A percentile compares a stretch with the other conserved stretches of the same genome.
phyloP scores from a whole-genome alignment of 2,113 vertebrate genomes.

The Menidia beryllina region DNA sequence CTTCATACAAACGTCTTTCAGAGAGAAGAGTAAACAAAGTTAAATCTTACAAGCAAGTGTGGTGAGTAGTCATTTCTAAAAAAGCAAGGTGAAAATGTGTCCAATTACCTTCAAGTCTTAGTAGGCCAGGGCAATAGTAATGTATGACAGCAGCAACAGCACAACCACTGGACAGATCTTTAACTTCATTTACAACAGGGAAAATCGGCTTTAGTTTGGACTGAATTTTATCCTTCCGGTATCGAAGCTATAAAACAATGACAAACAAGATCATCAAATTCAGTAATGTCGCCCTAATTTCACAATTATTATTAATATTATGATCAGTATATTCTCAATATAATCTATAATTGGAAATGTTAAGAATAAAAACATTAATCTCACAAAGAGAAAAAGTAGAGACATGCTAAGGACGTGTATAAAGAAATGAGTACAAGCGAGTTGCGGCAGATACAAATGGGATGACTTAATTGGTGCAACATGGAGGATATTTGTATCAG shows the following conservation, averaged over 20 bases:
- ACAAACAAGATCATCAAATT: conserved; percentile 25
- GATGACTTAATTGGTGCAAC: conserved; percentile 25
- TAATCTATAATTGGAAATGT: neutral
- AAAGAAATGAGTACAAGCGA: conserved; percentile 21
- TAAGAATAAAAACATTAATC: conserved; percentile 13
- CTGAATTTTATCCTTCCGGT: conserved; percentile 89
- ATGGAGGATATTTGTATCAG: conserved; percentile 39
- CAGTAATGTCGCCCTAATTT: neutral
- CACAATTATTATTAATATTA: conserved; percentile 17
- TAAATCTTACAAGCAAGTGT: neutral
- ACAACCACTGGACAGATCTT: conserved; percentile 89
- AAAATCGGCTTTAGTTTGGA: conserved; percentile 87
- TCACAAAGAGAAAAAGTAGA: conserved; percentile 26
- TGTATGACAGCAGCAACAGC: conserved; percentile 89
- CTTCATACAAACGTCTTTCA: conserved; percentile 83
- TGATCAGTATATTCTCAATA: neutral
- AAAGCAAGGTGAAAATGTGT: neutral
- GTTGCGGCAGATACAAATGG: conserved; percentile 24
- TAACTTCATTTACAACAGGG: conserved; percentile 84
- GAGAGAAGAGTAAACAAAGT: neutral
- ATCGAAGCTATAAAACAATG: conserved; percentile 84
- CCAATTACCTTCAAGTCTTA: conserved; percentile 88
- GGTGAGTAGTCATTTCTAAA: neutral
- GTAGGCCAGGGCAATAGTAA: conserved; percentile 88
- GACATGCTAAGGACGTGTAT: conserved; percentile 32